Base-by-base conservation (phyloP, 2,797 vertebrate species). In the Staurois parvus region DNA sequence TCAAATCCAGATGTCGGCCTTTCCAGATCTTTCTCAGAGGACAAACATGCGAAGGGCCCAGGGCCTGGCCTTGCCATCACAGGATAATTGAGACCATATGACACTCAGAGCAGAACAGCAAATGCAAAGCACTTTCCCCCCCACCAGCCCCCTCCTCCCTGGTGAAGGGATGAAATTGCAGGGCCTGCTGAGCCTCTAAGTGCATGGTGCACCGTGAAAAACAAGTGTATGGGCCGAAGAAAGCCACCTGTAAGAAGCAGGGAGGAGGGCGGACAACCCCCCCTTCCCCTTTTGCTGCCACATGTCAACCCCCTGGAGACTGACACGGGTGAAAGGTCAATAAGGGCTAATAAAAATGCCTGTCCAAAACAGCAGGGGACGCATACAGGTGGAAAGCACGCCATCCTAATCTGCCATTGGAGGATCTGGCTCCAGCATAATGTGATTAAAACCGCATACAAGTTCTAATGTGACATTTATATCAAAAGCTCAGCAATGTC, bases 41-140 rank as follows among this genome's bases (percentile, higher is more conserved):
- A 95, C 93, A 94, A 92, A 94, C 93, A 94, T 91, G 93, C 92
- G 89, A 90, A 93, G 89, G 92, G 94, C 92, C 93, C 83, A 85
- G 87, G 94, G 94, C 94, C 94, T 94, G 94, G 94, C 90, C 88
- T 93, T 94, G 94, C 96, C 95, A 95, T 95, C 94, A 95, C 91
- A 93, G 91, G 90, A 89, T 97, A 97, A 97, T 97, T 95, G 94
- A 95, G 92, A 97, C 94, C 97, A 98, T 93, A 96, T 96, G 96
- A 97, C 92, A 89, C 89, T 91, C 90, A 78, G 84, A 91, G 87
- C 69, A 86, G 88, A 91, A 89, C 88, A 90, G 89, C 91, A 92
- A 92, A 93, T 90, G 91, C 88, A 76, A 89, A 90, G 86, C 88
- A 87, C 88, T 87, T 87, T 28, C 30, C 69, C 19, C 37, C 64